Base-by-base conservation (phyloP, 2,888 invertebrate genomes). In the Metacarcinus magister region DNA sequence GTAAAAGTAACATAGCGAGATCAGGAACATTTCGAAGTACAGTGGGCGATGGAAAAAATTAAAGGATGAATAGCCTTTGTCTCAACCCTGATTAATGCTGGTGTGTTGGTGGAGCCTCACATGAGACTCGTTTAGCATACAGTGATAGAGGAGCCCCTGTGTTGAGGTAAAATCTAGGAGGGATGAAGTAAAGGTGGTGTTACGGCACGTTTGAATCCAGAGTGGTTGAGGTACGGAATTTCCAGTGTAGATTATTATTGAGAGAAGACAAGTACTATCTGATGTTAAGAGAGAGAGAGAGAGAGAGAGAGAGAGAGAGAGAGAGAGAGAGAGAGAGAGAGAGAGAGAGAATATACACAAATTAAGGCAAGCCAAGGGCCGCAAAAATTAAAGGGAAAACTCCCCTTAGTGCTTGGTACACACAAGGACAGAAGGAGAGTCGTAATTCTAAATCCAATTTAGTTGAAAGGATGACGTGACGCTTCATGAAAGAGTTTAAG, bases 321-420 rank as follows among this genome's bases (percentile, higher is more conserved):
- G 67, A 67, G 67, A 67, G 67, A 67, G 67, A 67, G 67, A 67
- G 67, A 67, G 67, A 67, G 67, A n/a, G n/a, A n/a, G n/a, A 23
- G n/a, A 67, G 16, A 23, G n/a, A 67, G 67, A 23, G 67, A 67
- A 10, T 23, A 5, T 23, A 67, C 16, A n/a, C 67, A 48, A 48
- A 48, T 48, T 23, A 67, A 67, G n/a, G 67, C 10, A 16, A 16
- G 1, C 67, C 23, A 10, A 67, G 10, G 16, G 16, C 16, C 67
- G 1, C 16, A 67, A 67, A 67, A 67, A 67, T 4, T 67, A 67
- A n/a, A 67, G 2, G 23, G 19, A 19, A 23, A 16, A 10, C 2
- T 16, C 19, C n/a, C n/a, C 23, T n/a, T 23, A 67, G 19, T 19
- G 23, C 67, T 67, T 16, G 67, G 67, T 10, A 67, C 67, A 16